Evolutionary conservation across 2,888 invertebrate species (phyloP).

Genomic region (Gastracanthus pulcherrimus): DNA sequence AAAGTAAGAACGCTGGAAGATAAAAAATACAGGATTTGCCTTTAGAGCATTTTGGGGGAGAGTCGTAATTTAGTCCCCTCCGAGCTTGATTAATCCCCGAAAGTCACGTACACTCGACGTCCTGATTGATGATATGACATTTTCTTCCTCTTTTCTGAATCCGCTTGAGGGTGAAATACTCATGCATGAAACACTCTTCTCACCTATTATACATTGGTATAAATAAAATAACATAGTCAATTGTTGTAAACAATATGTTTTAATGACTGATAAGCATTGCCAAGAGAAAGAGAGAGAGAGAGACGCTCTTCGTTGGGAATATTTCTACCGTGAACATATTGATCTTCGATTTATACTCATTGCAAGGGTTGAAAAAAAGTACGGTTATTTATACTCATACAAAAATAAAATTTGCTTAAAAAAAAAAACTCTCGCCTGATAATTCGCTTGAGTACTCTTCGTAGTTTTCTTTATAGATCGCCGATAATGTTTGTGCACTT

Average conservation of each 20-base stretch:
- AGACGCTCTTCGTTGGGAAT: no score
- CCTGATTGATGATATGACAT: constrained; percentile 11
- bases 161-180: not conserved
- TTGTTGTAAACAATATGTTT: not conserved
- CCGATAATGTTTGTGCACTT: not conserved
- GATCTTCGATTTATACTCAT: constrained; percentile 30
- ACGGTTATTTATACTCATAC: constrained; percentile 25
- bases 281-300: no score
- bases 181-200: not conserved
- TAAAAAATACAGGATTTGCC: not conserved
- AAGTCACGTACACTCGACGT: constrained; percentile 19
- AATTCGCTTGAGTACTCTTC: constrained; percentile 12
- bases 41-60: not conserved
- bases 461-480: constrained; percentile 15
- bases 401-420: constrained; percentile 28
- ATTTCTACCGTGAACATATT: constrained; percentile 3
- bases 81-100: constrained; percentile 2
- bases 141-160: not conserved
- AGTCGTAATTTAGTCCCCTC: not conserved
- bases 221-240: not conserved
- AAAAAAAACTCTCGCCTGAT: not conserved
- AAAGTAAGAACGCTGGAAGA: not conserved
- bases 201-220: no score
- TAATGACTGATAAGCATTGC: not conserved
- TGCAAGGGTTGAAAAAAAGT: constrained; percentile 1